Conservation (phyloP, 2,113 vertebrate genomes). For the Sinosuthora webbiana region DNA sequence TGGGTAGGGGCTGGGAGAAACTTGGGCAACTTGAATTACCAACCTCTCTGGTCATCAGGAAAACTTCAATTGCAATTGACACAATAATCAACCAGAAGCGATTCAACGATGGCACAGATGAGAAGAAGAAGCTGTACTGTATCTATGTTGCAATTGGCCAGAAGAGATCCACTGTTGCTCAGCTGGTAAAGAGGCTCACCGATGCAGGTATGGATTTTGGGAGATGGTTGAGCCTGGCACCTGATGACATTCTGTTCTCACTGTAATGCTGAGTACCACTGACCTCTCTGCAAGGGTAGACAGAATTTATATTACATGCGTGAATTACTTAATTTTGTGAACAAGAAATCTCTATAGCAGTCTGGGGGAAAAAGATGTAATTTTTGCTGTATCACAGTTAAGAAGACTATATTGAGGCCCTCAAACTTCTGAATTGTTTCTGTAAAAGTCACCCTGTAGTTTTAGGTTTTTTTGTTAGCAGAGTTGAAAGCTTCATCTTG, state of each 20-base stretch:
- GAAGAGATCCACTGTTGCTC: constrained; percentile 97
- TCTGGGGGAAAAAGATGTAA: rapidly evolving
- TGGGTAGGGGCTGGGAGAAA: rapidly evolving
- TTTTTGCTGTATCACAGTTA: neutral
- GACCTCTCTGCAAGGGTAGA: rapidly evolving
- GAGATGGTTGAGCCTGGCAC: neutral
- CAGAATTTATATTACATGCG: neutral
- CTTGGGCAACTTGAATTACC: rapidly evolving
- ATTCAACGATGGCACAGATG: constrained; percentile 94
- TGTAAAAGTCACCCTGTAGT: neutral
- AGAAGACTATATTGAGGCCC: neutral
- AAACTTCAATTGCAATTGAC: constrained; percentile 97
- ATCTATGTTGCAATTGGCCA: constrained; percentile 99
- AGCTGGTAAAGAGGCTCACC: constrained; percentile 96
- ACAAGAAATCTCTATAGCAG: neutral
- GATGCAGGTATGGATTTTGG: constrained; percentile 77
- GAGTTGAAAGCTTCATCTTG: neutral
- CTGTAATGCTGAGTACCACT: neutral
- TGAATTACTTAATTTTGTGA: neutral
- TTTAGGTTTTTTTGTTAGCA: neutral
- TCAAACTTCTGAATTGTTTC: neutral
- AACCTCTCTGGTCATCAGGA: constrained; percentile 65
- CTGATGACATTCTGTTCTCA: neutral
- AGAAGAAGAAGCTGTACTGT: constrained; percentile 99
- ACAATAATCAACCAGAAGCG: constrained; percentile 99